Evolutionary conservation across 2,888 invertebrate genomes (phyloP).

Genomic region (Tenthredo livida): DNA sequence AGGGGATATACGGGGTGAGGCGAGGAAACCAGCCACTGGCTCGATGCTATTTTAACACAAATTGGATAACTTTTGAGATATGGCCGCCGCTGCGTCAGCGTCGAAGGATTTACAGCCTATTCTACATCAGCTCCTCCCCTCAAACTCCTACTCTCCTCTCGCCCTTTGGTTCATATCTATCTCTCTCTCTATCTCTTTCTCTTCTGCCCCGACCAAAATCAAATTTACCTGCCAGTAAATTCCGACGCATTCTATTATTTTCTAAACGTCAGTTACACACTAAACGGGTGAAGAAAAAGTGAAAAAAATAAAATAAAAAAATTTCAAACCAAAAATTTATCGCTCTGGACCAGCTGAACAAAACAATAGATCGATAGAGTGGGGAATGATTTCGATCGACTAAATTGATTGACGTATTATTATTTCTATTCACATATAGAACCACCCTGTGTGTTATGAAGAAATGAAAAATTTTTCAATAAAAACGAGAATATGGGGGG

Average conservation of each 20-base stretch:
- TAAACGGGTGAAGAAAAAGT: not conserved
- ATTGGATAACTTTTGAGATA: slow-evolving; percentile 77
- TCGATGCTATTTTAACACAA: slow-evolving; percentile 75
- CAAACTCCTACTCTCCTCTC: slow-evolving; percentile 52
- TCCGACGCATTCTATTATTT: slow-evolving; percentile 54
- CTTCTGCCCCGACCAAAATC: slow-evolving; percentile 60
- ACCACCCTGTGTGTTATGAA: not conserved
- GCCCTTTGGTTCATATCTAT: slow-evolving; percentile 53
- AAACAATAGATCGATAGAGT: not conserved
- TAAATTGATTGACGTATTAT: not conserved
- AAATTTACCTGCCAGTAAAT: slow-evolving; percentile 69
- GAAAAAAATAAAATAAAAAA: not conserved
- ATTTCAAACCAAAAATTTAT: too few relatives aligned
- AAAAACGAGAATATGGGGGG: too few relatives aligned
- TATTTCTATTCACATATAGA: not conserved
- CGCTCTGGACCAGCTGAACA: not conserved
- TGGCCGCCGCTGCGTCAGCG: slow-evolving; percentile 74
- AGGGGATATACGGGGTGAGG: not conserved
- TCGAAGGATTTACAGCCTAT: slow-evolving; percentile 74
- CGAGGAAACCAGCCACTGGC: slow-evolving; percentile 61
- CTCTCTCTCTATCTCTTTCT: slow-evolving; percentile 57
- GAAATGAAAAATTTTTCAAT: too few relatives aligned
- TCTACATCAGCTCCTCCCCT: slow-evolving; percentile 69
- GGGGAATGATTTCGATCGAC: not conserved
- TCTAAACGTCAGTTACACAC: slow-evolving; percentile 36